Evolutionary conservation across 2,113 vertebrate genomes (phyloP), one percentile per base, ranked within the genome.

Genomic region (Trichomycterus rosablanca): DNA sequence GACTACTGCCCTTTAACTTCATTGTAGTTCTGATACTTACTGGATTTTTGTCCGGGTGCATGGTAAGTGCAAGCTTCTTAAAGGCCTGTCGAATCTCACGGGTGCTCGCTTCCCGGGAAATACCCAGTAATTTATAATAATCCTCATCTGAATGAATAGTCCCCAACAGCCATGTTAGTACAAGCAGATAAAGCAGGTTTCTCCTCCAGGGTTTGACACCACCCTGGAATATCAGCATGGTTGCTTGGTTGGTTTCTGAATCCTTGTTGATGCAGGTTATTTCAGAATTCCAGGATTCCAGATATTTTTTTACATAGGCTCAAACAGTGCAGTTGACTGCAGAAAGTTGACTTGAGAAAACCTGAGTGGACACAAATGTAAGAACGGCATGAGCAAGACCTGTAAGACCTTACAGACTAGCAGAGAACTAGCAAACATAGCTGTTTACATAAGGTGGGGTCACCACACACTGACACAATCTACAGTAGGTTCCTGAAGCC

Each of bases 11-110:
- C n/a, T n/a, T n/a, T n/a, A n/a, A n/a, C n/a, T n/a, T n/a, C n/a
- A n/a, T n/a, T n/a, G n/a, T n/a, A n/a, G n/a, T 37, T 11, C 4
- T 37, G 9, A 4, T 59, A 88, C 92, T 83, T 70, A 98, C 96
- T 12, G 92, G 93, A 74, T 97, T 99, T 79, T 99, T 99, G 78
- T 99, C 96, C n/a, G 96, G 96, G 80, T 99, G 96, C 79, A 97
- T 89, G 53, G 90, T 96, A 20, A 99, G 82, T 1, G 95, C 96
- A 59, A 98, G 82, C 77, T 94, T 95, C 82, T 99, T 99, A 74
- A 99, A 99, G 1, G 93, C 96, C 55, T 89, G 93, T 49, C 96
- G 81, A 62, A 99, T 95, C 84, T 99, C 93, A 77, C 93, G 89
- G 50, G 86, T 95, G 7, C 84, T 92, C n/a, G 93, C 89, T 64